phyloP scores from a whole-genome alignment of 2,797 vertebrate genomes.

The Molossus alvarezi region DNA sequence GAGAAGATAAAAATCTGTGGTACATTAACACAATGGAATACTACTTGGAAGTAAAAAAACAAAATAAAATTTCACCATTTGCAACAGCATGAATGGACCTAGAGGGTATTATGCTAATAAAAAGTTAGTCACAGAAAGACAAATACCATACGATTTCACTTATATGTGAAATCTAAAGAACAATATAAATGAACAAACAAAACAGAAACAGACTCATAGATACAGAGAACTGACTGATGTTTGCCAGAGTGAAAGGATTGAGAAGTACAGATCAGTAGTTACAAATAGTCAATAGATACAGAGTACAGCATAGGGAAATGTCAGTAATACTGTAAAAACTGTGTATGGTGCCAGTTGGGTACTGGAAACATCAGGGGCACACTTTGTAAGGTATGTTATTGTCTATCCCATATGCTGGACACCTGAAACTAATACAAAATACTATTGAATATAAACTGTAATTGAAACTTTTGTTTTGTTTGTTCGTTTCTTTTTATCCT shows the following conservation, averaged over 20 bases:
- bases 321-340: neutral
- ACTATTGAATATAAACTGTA: neutral
- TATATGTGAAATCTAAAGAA: no score
- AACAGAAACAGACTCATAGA: no score
- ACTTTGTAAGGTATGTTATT: neutral
- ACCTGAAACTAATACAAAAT: neutral
- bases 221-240: no score
- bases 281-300: no score
- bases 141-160: neutral
- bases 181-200: no score
- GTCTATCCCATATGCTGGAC: neutral
- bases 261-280: no score
- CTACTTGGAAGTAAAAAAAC: no score
- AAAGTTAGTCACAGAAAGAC: neutral
- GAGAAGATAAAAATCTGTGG: no score
- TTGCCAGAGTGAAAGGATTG: no score
- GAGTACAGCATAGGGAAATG: no score
- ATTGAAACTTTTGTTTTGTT: neutral
- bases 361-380: neutral
- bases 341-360: neutral
- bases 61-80: neutral
- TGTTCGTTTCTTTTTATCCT: no score
- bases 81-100: neutral
- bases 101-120: neutral
- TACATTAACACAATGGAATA: no score